A percentile compares a stretch with the other conserved stretches of the same genome.
Evolutionary conservation across 2,888 invertebrate species (phyloP).

Genomic region (Pseudococcus jackbeardsleyi): DNA sequence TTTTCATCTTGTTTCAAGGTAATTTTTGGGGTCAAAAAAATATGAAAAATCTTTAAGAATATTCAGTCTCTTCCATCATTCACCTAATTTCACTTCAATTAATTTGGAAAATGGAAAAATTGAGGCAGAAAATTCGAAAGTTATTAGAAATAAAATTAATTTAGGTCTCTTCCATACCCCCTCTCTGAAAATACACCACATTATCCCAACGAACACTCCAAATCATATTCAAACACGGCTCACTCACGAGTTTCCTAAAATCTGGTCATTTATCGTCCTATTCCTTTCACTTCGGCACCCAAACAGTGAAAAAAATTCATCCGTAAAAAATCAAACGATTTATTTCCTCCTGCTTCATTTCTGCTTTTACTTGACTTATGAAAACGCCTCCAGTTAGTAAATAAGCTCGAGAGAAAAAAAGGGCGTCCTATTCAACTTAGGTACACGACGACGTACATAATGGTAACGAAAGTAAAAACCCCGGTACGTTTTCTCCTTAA

Average conservation of each 20-base stretch:
- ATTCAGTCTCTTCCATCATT: no score
- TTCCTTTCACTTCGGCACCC: background rate
- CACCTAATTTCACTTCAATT: no score
- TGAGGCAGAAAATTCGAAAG: no score
- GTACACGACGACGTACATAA: background rate
- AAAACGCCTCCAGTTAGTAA: constrained; percentile 18
- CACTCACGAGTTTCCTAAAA: background rate
- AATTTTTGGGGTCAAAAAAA: no score
- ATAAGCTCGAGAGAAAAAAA: background rate
- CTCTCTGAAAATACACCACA: no score
- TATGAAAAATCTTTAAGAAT: no score
- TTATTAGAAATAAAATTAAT: no score
- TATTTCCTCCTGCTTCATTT: background rate
- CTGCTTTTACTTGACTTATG: background rate
- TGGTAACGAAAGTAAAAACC: constrained; percentile 1
- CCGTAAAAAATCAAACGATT: background rate
- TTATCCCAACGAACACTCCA: background rate
- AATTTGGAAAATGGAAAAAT: no score
- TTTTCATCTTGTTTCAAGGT: no score
- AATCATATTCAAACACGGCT: background rate
- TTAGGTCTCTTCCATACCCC: no score
- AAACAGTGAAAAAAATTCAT: background rate
- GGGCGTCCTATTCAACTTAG: background rate
- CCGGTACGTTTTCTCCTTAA: background rate
- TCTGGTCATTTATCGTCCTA: background rate